Evolutionary conservation across 2,113 vertebrate genomes (phyloP), one percentile per base, ranked within the genome.

Genomic region (Cyanocitta stelleri): DNA sequence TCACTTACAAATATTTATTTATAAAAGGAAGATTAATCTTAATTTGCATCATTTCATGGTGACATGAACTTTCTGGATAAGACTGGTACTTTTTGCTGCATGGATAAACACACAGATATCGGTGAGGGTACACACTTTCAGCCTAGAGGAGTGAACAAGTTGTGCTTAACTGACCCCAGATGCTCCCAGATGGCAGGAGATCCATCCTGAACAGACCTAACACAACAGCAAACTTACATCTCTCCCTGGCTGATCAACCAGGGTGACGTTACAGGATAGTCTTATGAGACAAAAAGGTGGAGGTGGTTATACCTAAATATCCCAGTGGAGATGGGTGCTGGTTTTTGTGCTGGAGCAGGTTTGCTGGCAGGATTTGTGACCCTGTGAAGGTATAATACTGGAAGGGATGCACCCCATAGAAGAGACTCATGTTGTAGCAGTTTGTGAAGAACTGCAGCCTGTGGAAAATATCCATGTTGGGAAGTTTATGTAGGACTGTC

Each of bases 221-320:
- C 2, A 11, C 2, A 4, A 33, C 6, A 26, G 5, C 6, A 41
- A 71, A 23, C 8, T 52, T 15, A 13, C 0, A 2, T 35, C 26
- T 51, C 7, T 61, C 7, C 11, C 10, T 41, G 9, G 3, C 9
- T 77, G 15, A 51, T 17, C 18, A 11, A 4, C 2, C 3, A 33
- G 13, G 13, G 3, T 71, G n/a, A 35, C 0, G 32, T 21, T 41
- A 20, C 9, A 46, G 8, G 29, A 26, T 11, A 35, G 29, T 37
- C 30, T 16, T 51, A 22, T 0, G 0, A 82, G 17, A 54, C 10
- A 59, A 51, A 16, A 46, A 59, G 21, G 9, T 41, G 17, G 17
- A 68, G 6, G 19, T 2, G n/a, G 20, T 14, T 56, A 37, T n/a
- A 21, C 11, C 0, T 11, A 39, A 48, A 7, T 23, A 44, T 3